Conservation (phyloP, 2,113 vertebrate species). For the Leptodactylus fuscus region DNA sequence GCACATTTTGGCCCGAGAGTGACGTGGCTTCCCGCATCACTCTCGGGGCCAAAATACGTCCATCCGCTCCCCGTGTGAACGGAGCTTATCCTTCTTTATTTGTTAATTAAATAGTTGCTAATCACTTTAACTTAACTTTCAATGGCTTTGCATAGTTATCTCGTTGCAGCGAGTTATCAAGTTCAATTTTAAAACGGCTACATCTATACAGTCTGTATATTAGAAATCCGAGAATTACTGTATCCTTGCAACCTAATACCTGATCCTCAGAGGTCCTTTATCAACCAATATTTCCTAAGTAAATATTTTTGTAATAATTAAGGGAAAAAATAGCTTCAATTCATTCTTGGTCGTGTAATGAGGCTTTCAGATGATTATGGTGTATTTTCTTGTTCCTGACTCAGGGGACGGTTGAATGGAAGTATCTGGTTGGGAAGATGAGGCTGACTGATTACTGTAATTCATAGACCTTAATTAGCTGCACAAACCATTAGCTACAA, state of each 20-base stretch:
- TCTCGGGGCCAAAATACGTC: too few species aligned
- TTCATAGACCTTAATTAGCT: slow-evolving; percentile 99
- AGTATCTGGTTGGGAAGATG: slow-evolving; percentile 84
- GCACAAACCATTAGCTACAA: slow-evolving; percentile 99
- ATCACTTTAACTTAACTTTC: too few species aligned
- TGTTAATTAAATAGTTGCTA: too few species aligned
- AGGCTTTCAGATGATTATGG: slow-evolving; percentile 62
- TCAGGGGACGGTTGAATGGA: slow-evolving; percentile 77
- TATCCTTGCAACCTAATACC: background rate
- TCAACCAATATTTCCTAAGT: slow-evolving; percentile 57
- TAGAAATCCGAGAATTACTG: too few species aligned
- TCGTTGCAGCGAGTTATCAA: too few species aligned
- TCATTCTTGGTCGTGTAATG: slow-evolving; percentile 66
- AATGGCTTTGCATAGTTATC: too few species aligned
- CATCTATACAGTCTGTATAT: too few species aligned
- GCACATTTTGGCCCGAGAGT: too few species aligned
- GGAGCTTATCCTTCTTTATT: too few species aligned
- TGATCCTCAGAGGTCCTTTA: background rate
- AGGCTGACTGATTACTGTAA: slow-evolving; percentile 99
- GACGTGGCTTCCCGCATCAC: too few species aligned
- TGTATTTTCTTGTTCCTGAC: slow-evolving; percentile 70
- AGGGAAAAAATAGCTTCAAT: slow-evolving; percentile 52
- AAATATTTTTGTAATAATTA: slow-evolving; percentile 65
- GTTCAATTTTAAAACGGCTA: too few species aligned
- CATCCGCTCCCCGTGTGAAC: too few species aligned